Base-by-base conservation (phyloP, 2,888 invertebrate species). In the Colostygia pectinataria region DNA sequence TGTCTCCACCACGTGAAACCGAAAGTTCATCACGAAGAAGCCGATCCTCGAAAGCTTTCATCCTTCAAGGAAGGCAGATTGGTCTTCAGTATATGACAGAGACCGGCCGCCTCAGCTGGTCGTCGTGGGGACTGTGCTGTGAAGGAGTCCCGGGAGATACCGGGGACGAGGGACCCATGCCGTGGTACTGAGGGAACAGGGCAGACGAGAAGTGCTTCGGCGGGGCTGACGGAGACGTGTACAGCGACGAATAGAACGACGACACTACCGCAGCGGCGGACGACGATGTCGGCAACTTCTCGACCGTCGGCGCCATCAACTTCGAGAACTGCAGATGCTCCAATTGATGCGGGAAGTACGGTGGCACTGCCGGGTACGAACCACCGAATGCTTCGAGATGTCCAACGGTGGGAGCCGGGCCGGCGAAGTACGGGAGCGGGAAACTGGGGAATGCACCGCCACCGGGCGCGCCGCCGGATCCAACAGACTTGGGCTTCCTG, bases 271-370 rank as follows among this genome's bases (percentile, higher is more conserved):
- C 93, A 0, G 92, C 92, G 10, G 91, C 90, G 0, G 86, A 85
- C 25, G 81, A 78, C 32, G 81, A 90, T 83, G 79, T 83, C 80
- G 79, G 90, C 81, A 82, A 53, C 69, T 80, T 89, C 61, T 79
- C 90, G 61, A 74, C 77, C 62, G 86, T 72, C 55, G 90, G 90
- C 8, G 87, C 90, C 73, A 92, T 92, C 57, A 93, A 80, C 73
- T 92, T 94, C 61, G 89, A 93, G 80, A 91, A 92, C 76, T 92
- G 92, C 49, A 93, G 83, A 53, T 91, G 92, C 78, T 92, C 94
- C 80, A 94, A 92, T 36, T 95, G 93, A 15, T 95, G 94, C 37
- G 95, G 94, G 79, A 96, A 96, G 80, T 96, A 96, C 1, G 94
- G 93, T 0, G 95, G 91, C 76, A 95, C 90, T 14, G 93, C 93